Base-by-base conservation (phyloP, 2,888 invertebrate genomes). In the Doris montereyensis region DNA sequence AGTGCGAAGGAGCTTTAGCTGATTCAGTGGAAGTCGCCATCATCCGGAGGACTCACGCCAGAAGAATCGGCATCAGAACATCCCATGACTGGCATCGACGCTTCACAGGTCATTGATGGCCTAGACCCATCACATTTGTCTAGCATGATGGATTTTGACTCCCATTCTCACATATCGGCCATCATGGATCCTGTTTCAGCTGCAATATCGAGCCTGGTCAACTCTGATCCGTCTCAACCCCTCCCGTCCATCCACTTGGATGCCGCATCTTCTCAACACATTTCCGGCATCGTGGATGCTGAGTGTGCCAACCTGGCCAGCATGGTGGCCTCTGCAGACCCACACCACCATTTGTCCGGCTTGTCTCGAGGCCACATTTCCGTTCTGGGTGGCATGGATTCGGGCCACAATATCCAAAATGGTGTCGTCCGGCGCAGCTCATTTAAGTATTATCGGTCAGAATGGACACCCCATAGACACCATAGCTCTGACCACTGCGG, bases 321-420 rank as follows among this genome's bases (percentile, higher is more conserved):
- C 13, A 70, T 76, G 28, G 71, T 79, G 41, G 41, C 34, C 17
- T 60, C 68, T 17, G 58, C 8, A 21, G 68, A 68, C n/a, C 28
- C 32, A 10, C 32, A 60, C 1, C 71, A 71, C 24, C 78, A 78
- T 26, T 41, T 78, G 13, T 24, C 73, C 28, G 21, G 32, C 24
- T 72, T 79, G 26, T 32, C 78, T 1, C 41, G 67, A 10, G 26
- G 57, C 1, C 17, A 52, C 32, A 2, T 78, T 26, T 77, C 77
- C 3, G 71, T 77, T 0, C 67, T 78, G 30, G 68, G 58, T 41
- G 70, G 71, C 2, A 72, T 76, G 10, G 76, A 79, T 26, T 21
- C 76, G n/a, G 52, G 76, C 76, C 3, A 32, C 79, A 21, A 76
- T 79, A 24, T 79, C 79, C 8, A 71, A 76, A 57, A 76, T 79